phyloP scores from a whole-genome alignment of 2,888 invertebrate species.

The Chrysodeixis includens region DNA sequence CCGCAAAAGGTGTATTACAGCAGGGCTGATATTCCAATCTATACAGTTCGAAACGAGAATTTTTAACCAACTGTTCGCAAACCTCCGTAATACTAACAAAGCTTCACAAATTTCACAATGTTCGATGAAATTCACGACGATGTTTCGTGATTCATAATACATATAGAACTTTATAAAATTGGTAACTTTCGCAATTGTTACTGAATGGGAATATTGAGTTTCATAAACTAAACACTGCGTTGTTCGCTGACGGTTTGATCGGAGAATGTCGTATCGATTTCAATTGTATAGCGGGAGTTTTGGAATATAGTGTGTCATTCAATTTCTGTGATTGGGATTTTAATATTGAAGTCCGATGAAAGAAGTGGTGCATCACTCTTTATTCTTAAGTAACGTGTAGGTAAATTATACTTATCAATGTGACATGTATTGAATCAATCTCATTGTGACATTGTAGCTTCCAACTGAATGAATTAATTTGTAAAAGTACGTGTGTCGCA shows the following conservation, averaged over 20 bases:
- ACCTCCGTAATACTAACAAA: constrained; percentile 25
- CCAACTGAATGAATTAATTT: too few species aligned
- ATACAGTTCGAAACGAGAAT: constrained; percentile 17
- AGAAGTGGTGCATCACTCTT: too few species aligned
- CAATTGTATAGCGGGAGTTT: constrained; percentile 10
- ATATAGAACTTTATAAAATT: constrained; percentile 53
- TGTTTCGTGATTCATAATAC: constrained; percentile 52
- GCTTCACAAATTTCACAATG: constrained; percentile 26
- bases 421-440: too few species aligned
- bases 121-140: constrained; percentile 40
- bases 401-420: too few species aligned
- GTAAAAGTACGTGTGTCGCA: too few species aligned
- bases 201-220: constrained; percentile 59
- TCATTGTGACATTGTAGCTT: too few species aligned
- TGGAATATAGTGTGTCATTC: constrained; percentile 9
- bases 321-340: background rate
- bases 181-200: constrained; percentile 57
- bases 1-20: constrained; percentile 8
- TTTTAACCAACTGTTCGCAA: constrained; percentile 36
- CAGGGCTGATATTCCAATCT: constrained; percentile 37
- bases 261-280: constrained; percentile 31
- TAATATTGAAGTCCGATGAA: too few species aligned
- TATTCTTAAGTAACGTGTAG: too few species aligned
- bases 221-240: constrained; percentile 47
- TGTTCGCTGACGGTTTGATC: constrained; percentile 28